These are phyloP conservation scores for Zophobas atratus DNA, from an alignment of 1,140 invertebrate genomes.

Conservation along the genomic window DNA sequence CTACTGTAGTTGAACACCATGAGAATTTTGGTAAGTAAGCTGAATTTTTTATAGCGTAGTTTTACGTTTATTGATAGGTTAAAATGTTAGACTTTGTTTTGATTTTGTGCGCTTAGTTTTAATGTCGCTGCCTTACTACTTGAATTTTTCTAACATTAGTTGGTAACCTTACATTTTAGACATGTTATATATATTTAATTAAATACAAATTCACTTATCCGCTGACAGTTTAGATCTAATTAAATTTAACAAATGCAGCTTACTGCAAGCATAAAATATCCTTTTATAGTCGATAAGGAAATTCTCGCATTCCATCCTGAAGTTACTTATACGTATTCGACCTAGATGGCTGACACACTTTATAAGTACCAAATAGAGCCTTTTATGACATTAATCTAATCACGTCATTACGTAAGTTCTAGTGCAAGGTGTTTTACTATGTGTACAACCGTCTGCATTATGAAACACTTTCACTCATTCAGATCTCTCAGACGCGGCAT, in stretches of 20 bases:
- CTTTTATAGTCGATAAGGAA: slow-evolving; percentile 14
- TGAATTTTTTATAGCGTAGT: not conserved
- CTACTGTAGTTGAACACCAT: slow-evolving; percentile 47
- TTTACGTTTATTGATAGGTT: not conserved
- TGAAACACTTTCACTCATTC: slow-evolving; percentile 40
- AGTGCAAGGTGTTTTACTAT: slow-evolving; percentile 39
- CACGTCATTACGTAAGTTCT: slow-evolving; percentile 19
- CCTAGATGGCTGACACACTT: not conserved
- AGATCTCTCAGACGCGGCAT: slow-evolving; percentile 5
- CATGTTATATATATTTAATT: too few species aligned
- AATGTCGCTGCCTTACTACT: not conserved
- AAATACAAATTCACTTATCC: not conserved
- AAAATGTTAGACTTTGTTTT: not conserved
- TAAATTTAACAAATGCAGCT: slow-evolving; percentile 7
- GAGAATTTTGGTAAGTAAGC: slow-evolving; percentile 47
- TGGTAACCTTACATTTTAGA: too few species aligned
- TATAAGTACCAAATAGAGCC: not conserved
- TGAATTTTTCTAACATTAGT: too few species aligned
- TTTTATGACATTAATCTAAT: slow-evolving; percentile 6
- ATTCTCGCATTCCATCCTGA: slow-evolving; percentile 16
- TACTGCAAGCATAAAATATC: not conserved
- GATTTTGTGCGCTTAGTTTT: not conserved
- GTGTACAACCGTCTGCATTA: slow-evolving; percentile 11
- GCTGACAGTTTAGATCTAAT: not conserved
- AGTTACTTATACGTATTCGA: not conserved